Evolutionary conservation across 2,888 invertebrate genomes (phyloP), one percentile per base, ranked within the genome.

Genomic region (Encarsia formosa): DNA sequence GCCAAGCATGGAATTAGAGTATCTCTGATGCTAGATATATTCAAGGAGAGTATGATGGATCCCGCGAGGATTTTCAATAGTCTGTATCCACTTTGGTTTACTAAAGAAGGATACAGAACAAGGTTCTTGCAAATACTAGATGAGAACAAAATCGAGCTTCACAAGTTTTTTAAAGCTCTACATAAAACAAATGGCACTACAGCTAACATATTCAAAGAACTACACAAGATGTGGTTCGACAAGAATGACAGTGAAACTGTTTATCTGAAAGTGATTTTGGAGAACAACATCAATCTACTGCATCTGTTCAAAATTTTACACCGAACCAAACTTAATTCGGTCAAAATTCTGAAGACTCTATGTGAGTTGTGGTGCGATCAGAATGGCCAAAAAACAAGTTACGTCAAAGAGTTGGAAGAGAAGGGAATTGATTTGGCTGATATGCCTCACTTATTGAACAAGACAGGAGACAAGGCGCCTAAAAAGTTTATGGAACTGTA

Each of bases 281-380:
- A 60, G 56, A 60, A 56, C 59, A 59, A 38, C 58, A 64, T 54
- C 53, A 59, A 60, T 57, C 15, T 52, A 13, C n/a, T 29, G 3
- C 59, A 39, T 49, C 53, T 65, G 43, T 65, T 66, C 32, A 61
- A 62, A 59, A 64, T 67, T 60, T 60, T 57, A n/a, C n/a, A 41
- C 42, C 46, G 56, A 54, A 52, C 56, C 47, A 35, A 65, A 54
- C 51, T 55, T 39, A 64, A 61, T 43, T 60, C 61, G 57, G 35
- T 59, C 41, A 56, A 59, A 59, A 59, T 59, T 55, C 64, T 69
- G 57, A 61, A 64, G 63, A 59, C 61, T 49, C 61, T 68, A 57
- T 64, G 63, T 59, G 54, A 63, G 44, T 52, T 61, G 44, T 67
- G 63, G 61, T 65, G 67, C 24, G 47, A 54, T 20, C 38, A 35